Evolutionary conservation across 2,888 invertebrate genomes (phyloP), one percentile per base, ranked within the genome.

Genomic region (Hirtodrosophila confusa): DNA sequence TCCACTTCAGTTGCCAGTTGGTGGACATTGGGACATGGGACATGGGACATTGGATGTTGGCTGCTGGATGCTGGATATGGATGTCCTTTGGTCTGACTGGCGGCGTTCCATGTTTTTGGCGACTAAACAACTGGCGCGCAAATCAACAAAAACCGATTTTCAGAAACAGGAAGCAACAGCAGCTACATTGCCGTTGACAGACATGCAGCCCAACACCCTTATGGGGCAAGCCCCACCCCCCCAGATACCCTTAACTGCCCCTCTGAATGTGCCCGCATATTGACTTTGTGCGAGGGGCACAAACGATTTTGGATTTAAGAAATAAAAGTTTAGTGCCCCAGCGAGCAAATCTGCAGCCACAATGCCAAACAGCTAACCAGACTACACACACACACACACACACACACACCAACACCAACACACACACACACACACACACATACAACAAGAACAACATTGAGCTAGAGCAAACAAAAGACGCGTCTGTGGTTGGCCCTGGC

Each of bases 101-200:
- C 62, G 54, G 50, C 50, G 48, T 60, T 57, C 51, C 70, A 63
- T 63, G 57, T 66, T 51, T 63, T 83, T 54, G 78, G 83, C 57
- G 63, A 62, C 87, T 80, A 85, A 88, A 75, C 88, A 88, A 87
- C 88, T 78, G 83, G 69, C 78, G 73, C 67, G 67, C 87, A 80
- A 88, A 84, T 88, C 89, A 84, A 84, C 84, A 84, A 84, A 84
- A 84, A 88, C 89, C 86, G 89, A 84, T 84, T 87, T 87, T 80
- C 79, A 85, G 75, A 72, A 88, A 85, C 80, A 80, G 76, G 64
- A 70, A 70, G 61, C 76, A 68, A 36, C 65, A 67, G 61, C 67
- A 55, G 50, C 58, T 40, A 54, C 68, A 69, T 76, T 67, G 73
- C 73, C 80, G 84, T 65, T 83, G 80, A 83, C 77, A 83, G 73